These are phyloP conservation scores for Orius insidiosus DNA, from an alignment of 1,140 invertebrate genomes.

Conservation along the genomic window DNA sequence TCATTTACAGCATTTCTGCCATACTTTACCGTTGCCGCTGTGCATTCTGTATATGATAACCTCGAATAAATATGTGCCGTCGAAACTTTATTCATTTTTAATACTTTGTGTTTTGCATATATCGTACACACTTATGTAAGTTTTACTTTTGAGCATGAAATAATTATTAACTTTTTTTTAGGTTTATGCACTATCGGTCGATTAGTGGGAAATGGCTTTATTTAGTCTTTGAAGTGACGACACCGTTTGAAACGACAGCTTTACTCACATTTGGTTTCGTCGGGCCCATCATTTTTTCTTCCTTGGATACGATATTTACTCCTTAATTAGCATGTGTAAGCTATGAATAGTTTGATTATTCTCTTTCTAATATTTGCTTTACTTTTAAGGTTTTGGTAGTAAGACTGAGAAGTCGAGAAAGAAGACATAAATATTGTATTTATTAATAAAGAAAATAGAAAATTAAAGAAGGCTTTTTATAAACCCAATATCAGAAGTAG, in stretches of 20 bases:
- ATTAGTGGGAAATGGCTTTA: conserved; percentile 1
- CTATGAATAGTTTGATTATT: too few relatives aligned
- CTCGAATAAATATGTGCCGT: neutral
- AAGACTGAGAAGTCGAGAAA: too few relatives aligned
- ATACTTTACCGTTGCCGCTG: neutral
- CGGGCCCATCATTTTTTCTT: neutral
- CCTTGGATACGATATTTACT: neutral
- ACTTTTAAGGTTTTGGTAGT: too few relatives aligned
- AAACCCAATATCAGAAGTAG: too few relatives aligned
- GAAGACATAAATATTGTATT: too few relatives aligned
- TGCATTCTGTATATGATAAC: conserved; percentile 8
- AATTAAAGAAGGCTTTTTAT: too few relatives aligned
- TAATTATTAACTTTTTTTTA: neutral
- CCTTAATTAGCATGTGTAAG: too few relatives aligned
- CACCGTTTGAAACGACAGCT: neutral
- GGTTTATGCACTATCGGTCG: neutral
- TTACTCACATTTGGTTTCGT: neutral
- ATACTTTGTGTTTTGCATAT: too few relatives aligned
- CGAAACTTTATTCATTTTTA: neutral
- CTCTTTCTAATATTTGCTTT: too few relatives aligned
- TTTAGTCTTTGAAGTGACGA: neutral
- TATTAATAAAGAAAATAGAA: too few relatives aligned
- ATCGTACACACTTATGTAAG: too few relatives aligned
- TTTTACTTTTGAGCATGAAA: too few relatives aligned
- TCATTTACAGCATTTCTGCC: conserved; percentile 6